These are phyloP conservation scores for Octomys mimax DNA, from an alignment of 2,797 vertebrate species.

Conservation along the genomic window DNA sequence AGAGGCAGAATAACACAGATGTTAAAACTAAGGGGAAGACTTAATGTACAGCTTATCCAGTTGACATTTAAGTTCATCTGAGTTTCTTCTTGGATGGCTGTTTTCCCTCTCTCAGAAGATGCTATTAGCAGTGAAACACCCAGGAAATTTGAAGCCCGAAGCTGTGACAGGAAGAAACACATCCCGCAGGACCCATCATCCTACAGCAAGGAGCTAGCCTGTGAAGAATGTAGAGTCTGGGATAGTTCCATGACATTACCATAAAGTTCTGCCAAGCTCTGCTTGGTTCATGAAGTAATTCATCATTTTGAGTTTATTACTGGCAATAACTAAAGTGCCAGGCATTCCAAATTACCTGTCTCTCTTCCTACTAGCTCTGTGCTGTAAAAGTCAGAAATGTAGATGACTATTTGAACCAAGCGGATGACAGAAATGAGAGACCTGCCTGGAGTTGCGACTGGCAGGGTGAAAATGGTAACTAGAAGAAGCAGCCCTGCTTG, in stretches of 20 bases:
- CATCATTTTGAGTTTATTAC: neutral
- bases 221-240: neutral
- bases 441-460: too few species aligned
- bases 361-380: neutral
- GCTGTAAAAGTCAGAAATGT: neutral
- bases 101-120: neutral
- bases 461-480: neutral
- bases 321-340: neutral
- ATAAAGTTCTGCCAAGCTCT: neutral
- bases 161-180: neutral
- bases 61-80: neutral
- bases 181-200: neutral
- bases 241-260: neutral
- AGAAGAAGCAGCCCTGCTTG: neutral
- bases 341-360: neutral
- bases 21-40: neutral
- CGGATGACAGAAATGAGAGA: neutral
- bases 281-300: slow-evolving; percentile 30
- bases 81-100: neutral
- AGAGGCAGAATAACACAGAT: neutral
- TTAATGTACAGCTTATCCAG: neutral
- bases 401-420: neutral
- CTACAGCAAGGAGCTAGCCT: neutral
- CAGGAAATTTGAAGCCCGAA: neutral
- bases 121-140: slow-evolving; percentile 19